Evolutionary conservation across 2,888 invertebrate species (phyloP).

Genomic region (Chaitophorus viminalis): DNA sequence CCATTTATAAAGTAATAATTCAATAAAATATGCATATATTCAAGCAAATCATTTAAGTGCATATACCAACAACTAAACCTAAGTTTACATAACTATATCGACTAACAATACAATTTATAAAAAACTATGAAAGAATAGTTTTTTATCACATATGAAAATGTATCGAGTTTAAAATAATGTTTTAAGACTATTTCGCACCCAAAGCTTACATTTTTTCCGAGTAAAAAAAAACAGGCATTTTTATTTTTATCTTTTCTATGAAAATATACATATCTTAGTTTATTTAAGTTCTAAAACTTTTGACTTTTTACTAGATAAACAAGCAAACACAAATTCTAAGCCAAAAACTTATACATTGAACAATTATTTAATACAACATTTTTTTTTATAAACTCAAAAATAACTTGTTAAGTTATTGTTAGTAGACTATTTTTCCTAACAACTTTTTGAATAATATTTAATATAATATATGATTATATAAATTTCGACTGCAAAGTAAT

Average conservation of each 20-base stretch:
- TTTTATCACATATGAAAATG: neutral
- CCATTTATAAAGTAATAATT: neutral
- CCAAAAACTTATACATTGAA: neutral
- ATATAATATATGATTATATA: too few species aligned
- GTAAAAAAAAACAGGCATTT: neutral
- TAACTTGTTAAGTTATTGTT: neutral
- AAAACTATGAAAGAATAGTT: neutral
- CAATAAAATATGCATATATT: neutral
- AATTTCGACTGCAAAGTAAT: too few species aligned
- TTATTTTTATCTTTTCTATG: neutral
- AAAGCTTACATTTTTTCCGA: neutral
- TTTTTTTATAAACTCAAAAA: neutral
- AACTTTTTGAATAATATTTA: neutral
- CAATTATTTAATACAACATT: neutral
- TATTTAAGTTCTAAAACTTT: conserved; percentile 16
- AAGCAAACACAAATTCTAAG: neutral
- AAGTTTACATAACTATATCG: neutral
- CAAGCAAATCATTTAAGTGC: neutral
- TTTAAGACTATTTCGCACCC: neutral
- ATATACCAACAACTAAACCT: neutral
- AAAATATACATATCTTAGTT: neutral
- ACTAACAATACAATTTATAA: neutral
- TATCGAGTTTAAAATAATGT: neutral
- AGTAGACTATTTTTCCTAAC: neutral
- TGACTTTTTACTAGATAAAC: neutral